Conservation (phyloP, 2,888 invertebrate genomes). For the Drosophila melanosoma region DNA sequence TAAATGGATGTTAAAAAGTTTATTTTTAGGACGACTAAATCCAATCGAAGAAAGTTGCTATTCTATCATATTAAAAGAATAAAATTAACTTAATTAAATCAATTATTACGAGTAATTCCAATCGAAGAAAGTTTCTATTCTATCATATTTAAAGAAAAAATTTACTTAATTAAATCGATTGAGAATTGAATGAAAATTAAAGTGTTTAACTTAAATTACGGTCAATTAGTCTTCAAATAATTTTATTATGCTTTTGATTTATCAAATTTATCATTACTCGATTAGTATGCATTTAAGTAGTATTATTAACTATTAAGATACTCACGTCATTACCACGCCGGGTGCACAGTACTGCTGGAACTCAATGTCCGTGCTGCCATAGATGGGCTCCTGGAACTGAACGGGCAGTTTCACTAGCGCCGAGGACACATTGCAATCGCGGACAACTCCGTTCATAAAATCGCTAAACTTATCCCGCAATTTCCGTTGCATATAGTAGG, state of each 20-base stretch:
- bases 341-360: conserved; percentile 94
- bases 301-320: conserved; percentile 35
- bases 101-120: not conserved
- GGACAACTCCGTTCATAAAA: conserved; percentile 88
- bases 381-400: conserved; percentile 89
- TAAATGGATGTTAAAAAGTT: not conserved
- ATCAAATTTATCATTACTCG: not conserved
- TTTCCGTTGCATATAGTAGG: conserved; percentile 89
- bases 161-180: not conserved
- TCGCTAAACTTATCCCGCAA: conserved; percentile 89
- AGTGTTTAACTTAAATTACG: not conserved
- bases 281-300: not conserved
- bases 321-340: conserved; percentile 92
- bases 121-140: not conserved
- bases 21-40: not conserved
- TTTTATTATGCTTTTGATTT: not conserved
- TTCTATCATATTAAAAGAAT: not conserved
- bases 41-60: not conserved
- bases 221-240: not conserved
- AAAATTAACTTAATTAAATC: not conserved
- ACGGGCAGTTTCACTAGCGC: conserved; percentile 88
- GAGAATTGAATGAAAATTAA: not conserved
- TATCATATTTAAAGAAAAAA: not conserved
- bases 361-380: conserved; percentile 88
- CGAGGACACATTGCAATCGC: conserved; percentile 88